A percentile compares a stretch with the other conserved stretches of the same genome.
Conservation (phyloP, 1,140 invertebrate genomes). For the Adelges cooleyi region DNA sequence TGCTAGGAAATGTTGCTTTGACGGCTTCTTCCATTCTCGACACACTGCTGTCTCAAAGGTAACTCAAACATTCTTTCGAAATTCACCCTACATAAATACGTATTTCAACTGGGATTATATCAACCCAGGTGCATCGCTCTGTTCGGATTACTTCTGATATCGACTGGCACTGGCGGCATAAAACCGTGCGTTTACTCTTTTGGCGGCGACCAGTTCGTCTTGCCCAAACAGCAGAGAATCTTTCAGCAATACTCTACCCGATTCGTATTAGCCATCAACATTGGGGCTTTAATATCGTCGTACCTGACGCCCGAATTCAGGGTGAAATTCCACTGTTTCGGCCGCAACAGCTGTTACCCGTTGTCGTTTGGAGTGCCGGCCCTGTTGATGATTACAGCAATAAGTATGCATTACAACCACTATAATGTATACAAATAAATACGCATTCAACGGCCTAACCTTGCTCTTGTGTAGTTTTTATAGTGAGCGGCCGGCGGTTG, state of each 20-base stretch:
- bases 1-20: constrained; percentile 68
- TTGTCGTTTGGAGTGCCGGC: constrained; percentile 87
- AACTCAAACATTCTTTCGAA: too few species aligned
- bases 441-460: too few species aligned
- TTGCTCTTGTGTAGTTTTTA: too few species aligned
- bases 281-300: constrained; percentile 80
- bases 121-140: constrained; percentile 48
- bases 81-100: too few species aligned
- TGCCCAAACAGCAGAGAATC: constrained; percentile 64
- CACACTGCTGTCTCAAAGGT: too few species aligned
- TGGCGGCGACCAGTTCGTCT: constrained; percentile 87
- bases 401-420: too few species aligned
- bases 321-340: constrained; percentile 71
- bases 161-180: constrained; percentile 87
- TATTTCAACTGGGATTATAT: too few species aligned
- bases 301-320: constrained; percentile 78
- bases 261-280: constrained; percentile 90
- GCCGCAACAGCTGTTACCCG: constrained; percentile 68
- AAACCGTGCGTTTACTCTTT: constrained; percentile 96
- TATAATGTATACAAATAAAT: too few species aligned
- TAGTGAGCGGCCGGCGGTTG: constrained; percentile 58
- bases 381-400: constrained; percentile 66
- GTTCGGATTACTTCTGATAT: constrained; percentile 70
- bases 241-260: constrained; percentile 79
- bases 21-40: constrained; percentile 50